Base-by-base conservation (phyloP, 2,888 invertebrate genomes). In the Panzeria rudis region DNA sequence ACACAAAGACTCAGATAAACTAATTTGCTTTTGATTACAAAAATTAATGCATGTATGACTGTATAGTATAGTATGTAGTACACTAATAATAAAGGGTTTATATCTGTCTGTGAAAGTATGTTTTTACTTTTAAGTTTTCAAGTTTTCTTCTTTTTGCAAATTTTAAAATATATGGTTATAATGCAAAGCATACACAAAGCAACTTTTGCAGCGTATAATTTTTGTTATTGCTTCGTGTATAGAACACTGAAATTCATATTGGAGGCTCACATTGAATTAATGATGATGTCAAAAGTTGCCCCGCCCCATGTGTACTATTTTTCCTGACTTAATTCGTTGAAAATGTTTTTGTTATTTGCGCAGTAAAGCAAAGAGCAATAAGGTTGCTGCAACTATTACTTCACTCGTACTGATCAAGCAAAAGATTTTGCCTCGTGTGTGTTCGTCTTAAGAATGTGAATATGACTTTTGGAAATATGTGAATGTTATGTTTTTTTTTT, bases 71-170 rank as follows among this genome's bases (percentile, higher is more conserved):
- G 47, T 72, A 71, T 86, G 61, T 84, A 69, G 6, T 71, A n/a
- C 47, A 38, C 11, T 17, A 23, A 5, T 47, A n/a, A 23, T 15
- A 47, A 66, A 52, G 52, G 15, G n/a, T 62, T 32, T 61, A 44
- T 52, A n/a, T 73, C 59, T 62, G 64, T 61, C 35, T 72, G 59
- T 52, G 61, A 75, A 59, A 85, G 86, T 86, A 79, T 81, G 81
- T 86, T n/a, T n/a, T n/a, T 72, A 85, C 80, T 84, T 84, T 83
- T 32, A 64, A 86, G 87, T 88, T 88, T 89, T 87, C 87, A 88
- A 90, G 89, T 88, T 20, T 3, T 17, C 0, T 23, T 23, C 6
- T 64, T 29, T 71, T 62, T 29, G 2, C 29, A 29, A 38, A 52
- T 29, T 52, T 44, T 61, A 15, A 35, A 41, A 50, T 29, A 20